Percentiles rank a stretch among this genome's conserved stretches.
Evolutionary conservation across 2,113 vertebrate species (phyloP).

Genomic region (Sinocyclocheilus anophthalmus): DNA sequence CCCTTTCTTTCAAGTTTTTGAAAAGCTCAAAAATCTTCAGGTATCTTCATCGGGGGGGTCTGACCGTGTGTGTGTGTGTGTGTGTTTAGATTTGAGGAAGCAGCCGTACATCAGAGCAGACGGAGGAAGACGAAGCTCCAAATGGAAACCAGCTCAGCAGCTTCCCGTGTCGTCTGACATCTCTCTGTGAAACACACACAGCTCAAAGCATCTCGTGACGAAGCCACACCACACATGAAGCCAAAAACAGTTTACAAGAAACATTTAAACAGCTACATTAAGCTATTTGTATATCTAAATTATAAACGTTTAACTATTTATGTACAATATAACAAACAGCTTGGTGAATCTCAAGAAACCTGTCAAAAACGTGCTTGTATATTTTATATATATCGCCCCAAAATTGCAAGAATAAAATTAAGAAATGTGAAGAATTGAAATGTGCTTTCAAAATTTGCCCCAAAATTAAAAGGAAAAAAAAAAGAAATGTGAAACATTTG

Average conservation of each 20-base stretch:
- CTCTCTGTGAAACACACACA: conserved; percentile 73
- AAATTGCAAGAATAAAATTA: no score
- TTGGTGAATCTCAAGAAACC: neutral
- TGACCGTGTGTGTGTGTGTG: conserved; percentile 9
- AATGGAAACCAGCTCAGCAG: conserved; percentile 79
- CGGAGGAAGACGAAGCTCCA: conserved; percentile 80
- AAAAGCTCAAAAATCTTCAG: neutral
- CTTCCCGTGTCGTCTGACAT: conserved; percentile 85
- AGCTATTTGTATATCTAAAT: neutral
- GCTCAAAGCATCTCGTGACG: neutral
- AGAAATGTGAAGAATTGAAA: no score
- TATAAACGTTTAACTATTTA: neutral
- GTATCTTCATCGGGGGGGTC: neutral
- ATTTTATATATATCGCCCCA: neutral
- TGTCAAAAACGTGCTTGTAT: neutral
- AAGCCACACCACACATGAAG: neutral
- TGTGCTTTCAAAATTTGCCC: no score
- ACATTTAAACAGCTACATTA: neutral
- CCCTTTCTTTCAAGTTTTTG: neutral
- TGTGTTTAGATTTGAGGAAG: conserved; percentile 82
- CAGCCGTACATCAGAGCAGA: conserved; percentile 90
- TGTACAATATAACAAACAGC: neutral
- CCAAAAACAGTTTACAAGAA: conserved; percentile 31
- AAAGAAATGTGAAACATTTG: no score
- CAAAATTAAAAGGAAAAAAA: no score